Percentiles rank a stretch among this genome's conserved stretches.
Evolutionary conservation across 2,888 invertebrate species (phyloP).

Genomic region (Drepana falcataria): DNA sequence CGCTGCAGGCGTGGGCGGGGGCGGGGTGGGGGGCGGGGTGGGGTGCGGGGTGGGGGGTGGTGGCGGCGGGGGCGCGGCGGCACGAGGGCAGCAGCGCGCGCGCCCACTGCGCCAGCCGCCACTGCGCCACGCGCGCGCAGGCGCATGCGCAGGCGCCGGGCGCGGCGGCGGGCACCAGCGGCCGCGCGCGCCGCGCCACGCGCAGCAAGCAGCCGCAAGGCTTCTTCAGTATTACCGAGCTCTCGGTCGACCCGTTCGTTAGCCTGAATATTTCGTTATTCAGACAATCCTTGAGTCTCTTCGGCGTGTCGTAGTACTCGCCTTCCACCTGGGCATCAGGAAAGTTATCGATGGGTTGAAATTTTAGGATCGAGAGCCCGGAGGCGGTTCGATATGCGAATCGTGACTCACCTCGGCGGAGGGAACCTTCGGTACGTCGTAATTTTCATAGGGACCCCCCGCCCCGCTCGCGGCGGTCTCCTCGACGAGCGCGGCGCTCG

Average conservation of each 20-base stretch:
- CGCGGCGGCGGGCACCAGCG: slow-evolving; percentile 53
- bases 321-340: slow-evolving; percentile 45
- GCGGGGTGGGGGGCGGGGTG: slow-evolving; percentile 76
- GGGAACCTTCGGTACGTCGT: slow-evolving; percentile 85
- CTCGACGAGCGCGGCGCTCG: slow-evolving; percentile 29
- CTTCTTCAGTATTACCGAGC: slow-evolving; percentile 80
- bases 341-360: too few species aligned
- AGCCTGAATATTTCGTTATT: slow-evolving; percentile 69
- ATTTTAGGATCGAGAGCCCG: too few species aligned
- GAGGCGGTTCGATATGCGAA: too few species aligned
- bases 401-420: slow-evolving; percentile 67
- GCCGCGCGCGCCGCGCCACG: slow-evolving; percentile 53
- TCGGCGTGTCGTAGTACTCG: slow-evolving; percentile 86
- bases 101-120: slow-evolving; percentile 72
- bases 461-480: slow-evolving; percentile 39
- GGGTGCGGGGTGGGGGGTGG: slow-evolving; percentile 47
- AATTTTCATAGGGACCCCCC: slow-evolving; percentile 86
- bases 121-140: slow-evolving; percentile 81
- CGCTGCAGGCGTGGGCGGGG: slow-evolving; percentile 46
- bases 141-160: slow-evolving; percentile 76
- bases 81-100: slow-evolving; percentile 81
- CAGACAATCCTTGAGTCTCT: slow-evolving; percentile 84
- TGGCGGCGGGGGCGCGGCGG: slow-evolving; percentile 34
- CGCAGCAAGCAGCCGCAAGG: slow-evolving; percentile 84
- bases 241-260: slow-evolving; percentile 70